phyloP scores from a whole-genome alignment of 2,888 invertebrate genomes.

The Oscheius sp. region DNA sequence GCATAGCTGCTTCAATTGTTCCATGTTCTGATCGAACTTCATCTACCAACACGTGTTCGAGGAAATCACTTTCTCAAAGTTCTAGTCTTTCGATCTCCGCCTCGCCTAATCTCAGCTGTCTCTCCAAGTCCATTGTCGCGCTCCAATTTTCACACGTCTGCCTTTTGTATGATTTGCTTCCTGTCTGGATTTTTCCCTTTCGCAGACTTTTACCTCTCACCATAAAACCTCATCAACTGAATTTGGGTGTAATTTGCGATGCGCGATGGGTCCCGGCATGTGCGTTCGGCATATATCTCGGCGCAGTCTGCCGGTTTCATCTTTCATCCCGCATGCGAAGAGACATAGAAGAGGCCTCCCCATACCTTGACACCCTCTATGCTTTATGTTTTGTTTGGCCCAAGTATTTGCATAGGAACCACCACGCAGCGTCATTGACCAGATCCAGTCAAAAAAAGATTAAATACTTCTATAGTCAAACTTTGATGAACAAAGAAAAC shows the following conservation, averaged over 20 bases:
- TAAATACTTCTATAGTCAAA: no score
- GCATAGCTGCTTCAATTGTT: no score
- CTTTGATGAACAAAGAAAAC: no score
- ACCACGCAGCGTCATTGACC: background rate
- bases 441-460: background rate
- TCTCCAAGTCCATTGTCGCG: constrained; percentile 2
- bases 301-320: constrained; percentile 24
- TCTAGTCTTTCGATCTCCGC: background rate
- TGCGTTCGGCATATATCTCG: constrained; percentile 22
- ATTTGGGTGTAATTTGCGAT: constrained; percentile 26
- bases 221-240: background rate
- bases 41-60: no score
- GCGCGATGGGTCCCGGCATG: constrained; percentile 5
- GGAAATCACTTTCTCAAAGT: no score
- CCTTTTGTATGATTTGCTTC: no score
- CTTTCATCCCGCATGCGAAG: constrained; percentile 13
- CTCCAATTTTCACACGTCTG: constrained; percentile 3
- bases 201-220: no score
- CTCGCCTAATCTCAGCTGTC: constrained; percentile 7
- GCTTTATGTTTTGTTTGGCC: constrained; percentile 28
- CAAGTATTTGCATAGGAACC: constrained; percentile 29
- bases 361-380: constrained; percentile 20
- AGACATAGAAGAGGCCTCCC: constrained; percentile 17
- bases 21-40: no score
- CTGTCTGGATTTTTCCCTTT: no score